These are phyloP conservation scores for Helicoverpa assulta DNA, from an alignment of 2,888 invertebrate species.

Conservation along the genomic window DNA sequence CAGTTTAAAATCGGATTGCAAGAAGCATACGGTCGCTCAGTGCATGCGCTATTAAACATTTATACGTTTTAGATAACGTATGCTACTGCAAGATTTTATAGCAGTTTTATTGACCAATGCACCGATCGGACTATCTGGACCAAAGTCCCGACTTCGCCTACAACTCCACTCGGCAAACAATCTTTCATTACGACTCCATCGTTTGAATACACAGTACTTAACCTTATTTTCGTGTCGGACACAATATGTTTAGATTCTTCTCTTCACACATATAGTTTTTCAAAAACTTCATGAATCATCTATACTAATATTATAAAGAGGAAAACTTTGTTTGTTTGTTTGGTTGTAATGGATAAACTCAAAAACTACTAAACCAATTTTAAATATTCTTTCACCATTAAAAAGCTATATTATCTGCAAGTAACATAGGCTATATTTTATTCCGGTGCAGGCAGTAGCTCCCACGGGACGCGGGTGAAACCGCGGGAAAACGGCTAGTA, in stretches of 20 bases:
- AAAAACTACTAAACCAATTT: too few relatives aligned
- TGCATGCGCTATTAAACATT: constrained; percentile 85
- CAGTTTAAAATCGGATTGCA: constrained; percentile 86
- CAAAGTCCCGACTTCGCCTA: constrained; percentile 71
- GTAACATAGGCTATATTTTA: too few relatives aligned
- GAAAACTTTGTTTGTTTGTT: too few relatives aligned
- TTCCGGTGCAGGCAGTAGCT: too few relatives aligned
- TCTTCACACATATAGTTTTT: constrained; percentile 8
- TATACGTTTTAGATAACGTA: constrained; percentile 85
- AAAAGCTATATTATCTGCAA: too few relatives aligned
- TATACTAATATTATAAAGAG: too few relatives aligned
- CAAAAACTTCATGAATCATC: too few relatives aligned
- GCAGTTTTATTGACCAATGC: constrained; percentile 84
- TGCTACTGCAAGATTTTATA: constrained; percentile 83
- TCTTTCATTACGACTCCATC: constrained; percentile 59
- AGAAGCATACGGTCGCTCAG: constrained; percentile 76
- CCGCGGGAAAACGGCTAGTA: neutral
- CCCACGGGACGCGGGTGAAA: too few relatives aligned
- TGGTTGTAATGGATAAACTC: too few relatives aligned
- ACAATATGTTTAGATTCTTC: constrained; percentile 20
- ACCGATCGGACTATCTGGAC: constrained; percentile 79
- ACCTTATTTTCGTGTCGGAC: constrained; percentile 39
- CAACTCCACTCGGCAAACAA: constrained; percentile 78
- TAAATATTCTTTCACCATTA: too few relatives aligned
- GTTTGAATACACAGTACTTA: constrained; percentile 44